Evolutionary conservation across 2,797 vertebrate genomes (phyloP), one percentile per base, ranked within the genome.

Genomic region (Percopsis omiscomaycus): DNA sequence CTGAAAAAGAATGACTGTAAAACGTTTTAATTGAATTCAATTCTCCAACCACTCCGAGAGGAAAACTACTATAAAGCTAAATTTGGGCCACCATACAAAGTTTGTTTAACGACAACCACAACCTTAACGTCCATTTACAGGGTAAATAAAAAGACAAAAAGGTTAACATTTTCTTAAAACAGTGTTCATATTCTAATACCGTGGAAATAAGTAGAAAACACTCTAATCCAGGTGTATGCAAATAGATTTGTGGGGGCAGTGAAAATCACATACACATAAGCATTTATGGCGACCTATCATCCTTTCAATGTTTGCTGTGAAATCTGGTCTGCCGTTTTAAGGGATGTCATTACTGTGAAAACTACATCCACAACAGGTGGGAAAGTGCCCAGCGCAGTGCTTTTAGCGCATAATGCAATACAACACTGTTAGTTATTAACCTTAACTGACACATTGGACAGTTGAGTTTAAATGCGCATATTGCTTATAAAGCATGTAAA

Each of bases 81-180:
- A 32, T 63, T 60, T 68, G n/a, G n/a, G 32, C 50, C 49, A 10
- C 49, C 37, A 16, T 55, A 9, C 32, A 11, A 62, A 64, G 67
- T 76, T 1, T 22, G 13, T 56, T 72, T 44, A 55, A 68, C 55
- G 61, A 28, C 54, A 27, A 66, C 45, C 59, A 66, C 58, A 75
- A 69, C 68, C 58, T 71, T 72, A 3, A 71, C 61, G 70, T 76
- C 44, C 50, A 67, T 79, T 79, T 54, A 66, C 42, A 22, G 22
- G 22, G 22, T 22, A 22, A 22, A 22, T 22, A 22, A 22, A 22
- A 22, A 22, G 22, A 22, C 22, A 22, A 22, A 22, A 22, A 22
- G 22, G 22, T 22, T 22, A 65, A 29, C 27, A 13, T 3, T 32
- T n/a, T 55, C 27, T 13, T 53, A 14, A 49, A 60, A 68, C 47